Evolutionary conservation across 2,113 vertebrate species (phyloP).

Genomic region (Athene noctua): DNA sequence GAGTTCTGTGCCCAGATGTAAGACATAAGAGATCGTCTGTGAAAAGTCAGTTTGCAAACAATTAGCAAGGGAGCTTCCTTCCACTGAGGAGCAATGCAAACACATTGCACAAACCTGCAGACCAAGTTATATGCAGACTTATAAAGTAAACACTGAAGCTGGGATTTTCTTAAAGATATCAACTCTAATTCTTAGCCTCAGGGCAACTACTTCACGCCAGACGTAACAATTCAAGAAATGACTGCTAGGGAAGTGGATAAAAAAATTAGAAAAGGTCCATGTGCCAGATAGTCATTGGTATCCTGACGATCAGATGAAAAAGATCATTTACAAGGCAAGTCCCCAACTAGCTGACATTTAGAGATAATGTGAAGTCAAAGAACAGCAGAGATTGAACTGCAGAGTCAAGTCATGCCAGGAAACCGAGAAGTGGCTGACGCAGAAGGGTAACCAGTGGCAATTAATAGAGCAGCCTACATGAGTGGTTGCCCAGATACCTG

Average conservation of each 20-base stretch:
- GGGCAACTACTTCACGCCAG: neutral
- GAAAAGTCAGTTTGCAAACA: conserved; percentile 30
- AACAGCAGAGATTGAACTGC: neutral
- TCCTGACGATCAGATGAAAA: neutral
- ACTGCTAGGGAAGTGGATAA: neutral
- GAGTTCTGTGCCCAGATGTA: neutral
- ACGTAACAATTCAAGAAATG: neutral
- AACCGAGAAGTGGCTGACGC: neutral
- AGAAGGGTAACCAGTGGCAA: neutral
- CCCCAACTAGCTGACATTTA: neutral
- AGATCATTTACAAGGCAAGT: neutral
- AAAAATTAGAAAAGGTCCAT: neutral
- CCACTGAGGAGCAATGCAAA: neutral
- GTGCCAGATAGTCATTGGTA: neutral
- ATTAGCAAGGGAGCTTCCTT: neutral
- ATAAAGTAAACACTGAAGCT: neutral
- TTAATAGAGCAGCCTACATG: neutral
- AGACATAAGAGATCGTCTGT: neutral
- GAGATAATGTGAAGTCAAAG: neutral
- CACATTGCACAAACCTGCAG: neutral
- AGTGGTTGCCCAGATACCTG: neutral
- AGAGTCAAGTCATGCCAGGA: neutral
- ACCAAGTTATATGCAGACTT: neutral
- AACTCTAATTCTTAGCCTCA: neutral
- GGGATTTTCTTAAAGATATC: neutral